These are phyloP conservation scores for Silurus meridionalis DNA, from an alignment of 2,113 vertebrate species.

Conservation along the genomic window DNA sequence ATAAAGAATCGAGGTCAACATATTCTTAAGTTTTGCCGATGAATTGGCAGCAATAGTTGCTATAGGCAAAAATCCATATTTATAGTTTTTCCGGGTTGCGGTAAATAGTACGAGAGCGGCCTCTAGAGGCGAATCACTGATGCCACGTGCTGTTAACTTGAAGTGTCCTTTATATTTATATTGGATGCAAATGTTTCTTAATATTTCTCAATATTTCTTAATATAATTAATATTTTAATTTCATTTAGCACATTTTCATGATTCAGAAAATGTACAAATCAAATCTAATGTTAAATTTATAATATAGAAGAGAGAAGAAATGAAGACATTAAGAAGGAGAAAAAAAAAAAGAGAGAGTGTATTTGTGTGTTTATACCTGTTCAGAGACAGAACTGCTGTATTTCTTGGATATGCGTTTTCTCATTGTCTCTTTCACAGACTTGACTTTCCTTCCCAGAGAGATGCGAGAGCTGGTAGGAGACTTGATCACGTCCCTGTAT, in stretches of 20 bases:
- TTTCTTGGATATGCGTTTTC: slow-evolving; percentile 98
- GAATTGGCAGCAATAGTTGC: too few species aligned
- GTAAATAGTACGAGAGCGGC: too few species aligned
- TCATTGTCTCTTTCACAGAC: slow-evolving; percentile 98
- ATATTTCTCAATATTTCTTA: too few species aligned
- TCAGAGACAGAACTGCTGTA: slow-evolving; percentile 91
- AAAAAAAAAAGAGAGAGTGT: not conserved
- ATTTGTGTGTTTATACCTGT: slow-evolving; percentile 75
- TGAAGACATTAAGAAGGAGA: not conserved
- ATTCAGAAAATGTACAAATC: not conserved
- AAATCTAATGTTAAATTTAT: not conserved
- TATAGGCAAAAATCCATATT: too few species aligned
- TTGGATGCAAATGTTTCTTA: too few species aligned
- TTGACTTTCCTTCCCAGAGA: slow-evolving; percentile 98
- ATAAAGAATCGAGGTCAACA: not conserved
- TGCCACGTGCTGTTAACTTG: too few species aligned
- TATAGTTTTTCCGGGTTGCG: too few species aligned
- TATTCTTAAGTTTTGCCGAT: too few species aligned
- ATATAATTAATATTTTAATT: too few species aligned
- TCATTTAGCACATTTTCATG: too few species aligned
- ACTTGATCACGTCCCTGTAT: slow-evolving; percentile 93
- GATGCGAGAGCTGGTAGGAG: slow-evolving; percentile 90
- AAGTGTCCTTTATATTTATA: too few species aligned
- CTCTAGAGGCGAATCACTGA: too few species aligned
- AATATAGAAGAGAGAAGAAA: not conserved